These are phyloP conservation scores for Halyomorpha halys DNA, from an alignment of 1,140 invertebrate genomes.

Conservation along the genomic window DNA sequence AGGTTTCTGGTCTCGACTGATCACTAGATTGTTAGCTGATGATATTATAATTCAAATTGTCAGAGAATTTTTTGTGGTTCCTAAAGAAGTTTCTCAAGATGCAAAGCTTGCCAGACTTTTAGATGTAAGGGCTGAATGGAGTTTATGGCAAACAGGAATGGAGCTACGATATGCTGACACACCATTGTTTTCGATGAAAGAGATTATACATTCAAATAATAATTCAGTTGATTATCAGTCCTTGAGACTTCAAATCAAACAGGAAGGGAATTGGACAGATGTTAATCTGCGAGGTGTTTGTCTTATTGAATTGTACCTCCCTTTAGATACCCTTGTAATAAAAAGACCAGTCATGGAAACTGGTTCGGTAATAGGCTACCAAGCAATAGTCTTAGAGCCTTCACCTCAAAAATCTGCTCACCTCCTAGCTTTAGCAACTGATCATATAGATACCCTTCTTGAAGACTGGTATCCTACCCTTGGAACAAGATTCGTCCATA, in stretches of 20 bases:
- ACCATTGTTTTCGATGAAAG: slow-evolving; percentile 69
- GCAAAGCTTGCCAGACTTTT: slow-evolving; percentile 48
- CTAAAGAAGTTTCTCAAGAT: slow-evolving; percentile 53
- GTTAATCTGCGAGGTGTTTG: slow-evolving; percentile 71
- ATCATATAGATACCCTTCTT: slow-evolving; percentile 90
- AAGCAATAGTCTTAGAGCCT: slow-evolving; percentile 60
- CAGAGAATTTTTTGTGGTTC: slow-evolving; percentile 51
- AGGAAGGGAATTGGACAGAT: slow-evolving; percentile 73
- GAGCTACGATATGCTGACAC: slow-evolving; percentile 74
- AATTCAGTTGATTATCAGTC: slow-evolving; percentile 41
- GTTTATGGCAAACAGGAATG: slow-evolving; percentile 90
- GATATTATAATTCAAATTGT: slow-evolving; percentile 76
- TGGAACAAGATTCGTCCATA: slow-evolving; percentile 93
- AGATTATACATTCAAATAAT: slow-evolving; percentile 55
- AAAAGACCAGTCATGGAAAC: slow-evolving; percentile 47
- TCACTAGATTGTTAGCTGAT: slow-evolving; percentile 84
- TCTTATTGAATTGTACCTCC: slow-evolving; percentile 81
- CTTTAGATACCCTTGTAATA: slow-evolving; percentile 60
- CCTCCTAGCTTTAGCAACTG: slow-evolving; percentile 80
- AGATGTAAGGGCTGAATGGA: slow-evolving; percentile 75
- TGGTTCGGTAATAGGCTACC: slow-evolving; percentile 47
- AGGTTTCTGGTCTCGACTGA: slow-evolving; percentile 94
- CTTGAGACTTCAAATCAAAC: slow-evolving; percentile 56
- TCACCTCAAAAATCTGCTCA: slow-evolving; percentile 69
- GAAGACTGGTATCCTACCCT: slow-evolving; percentile 98